Percentiles rank a stretch among this genome's conserved stretches.
Evolutionary conservation across 2,797 vertebrate species (phyloP).

Genomic region (Semaprochilodus insignis): DNA sequence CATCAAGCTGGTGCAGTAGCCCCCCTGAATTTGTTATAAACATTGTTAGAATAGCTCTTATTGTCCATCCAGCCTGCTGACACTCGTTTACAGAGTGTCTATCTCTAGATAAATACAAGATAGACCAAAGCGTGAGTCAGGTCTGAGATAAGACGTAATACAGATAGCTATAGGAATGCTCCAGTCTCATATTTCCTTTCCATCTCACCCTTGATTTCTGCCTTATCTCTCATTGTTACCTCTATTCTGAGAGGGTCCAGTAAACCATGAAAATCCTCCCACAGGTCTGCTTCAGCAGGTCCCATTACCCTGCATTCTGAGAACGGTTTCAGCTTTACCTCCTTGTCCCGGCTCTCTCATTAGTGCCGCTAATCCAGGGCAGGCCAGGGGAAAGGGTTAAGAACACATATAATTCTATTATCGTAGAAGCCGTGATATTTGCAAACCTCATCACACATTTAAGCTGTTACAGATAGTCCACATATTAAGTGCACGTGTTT

Average conservation of each 20-base stretch:
- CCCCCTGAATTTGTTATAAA: no score
- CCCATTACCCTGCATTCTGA: not conserved
- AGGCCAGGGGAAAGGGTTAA: slow-evolving; percentile 3
- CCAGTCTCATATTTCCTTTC: not conserved
- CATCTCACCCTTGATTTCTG: not conserved
- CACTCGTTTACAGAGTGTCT: slow-evolving; percentile 11
- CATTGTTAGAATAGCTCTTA: not conserved
- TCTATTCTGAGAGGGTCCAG: slow-evolving; percentile 8
- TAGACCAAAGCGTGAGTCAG: slow-evolving; percentile 23
- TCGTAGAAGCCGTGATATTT: not conserved
- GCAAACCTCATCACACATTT: not conserved
- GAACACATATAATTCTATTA: slow-evolving; percentile 6
- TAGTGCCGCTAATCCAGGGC: slow-evolving; percentile 6
- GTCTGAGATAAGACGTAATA: not conserved
- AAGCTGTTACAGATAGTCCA: not conserved
- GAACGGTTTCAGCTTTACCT: slow-evolving; percentile 8
- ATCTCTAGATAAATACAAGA: not conserved
- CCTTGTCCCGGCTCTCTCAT: not conserved
- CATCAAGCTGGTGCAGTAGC: no score
- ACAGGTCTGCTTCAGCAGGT: not conserved
- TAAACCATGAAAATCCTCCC: slow-evolving; percentile 29
- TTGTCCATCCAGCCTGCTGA: not conserved
- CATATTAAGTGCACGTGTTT: not conserved
- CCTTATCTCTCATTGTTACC: not conserved
- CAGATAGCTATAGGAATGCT: not conserved